phyloP scores from a whole-genome alignment of 2,113 vertebrate species.

The Onychorhynchus coronatus region DNA sequence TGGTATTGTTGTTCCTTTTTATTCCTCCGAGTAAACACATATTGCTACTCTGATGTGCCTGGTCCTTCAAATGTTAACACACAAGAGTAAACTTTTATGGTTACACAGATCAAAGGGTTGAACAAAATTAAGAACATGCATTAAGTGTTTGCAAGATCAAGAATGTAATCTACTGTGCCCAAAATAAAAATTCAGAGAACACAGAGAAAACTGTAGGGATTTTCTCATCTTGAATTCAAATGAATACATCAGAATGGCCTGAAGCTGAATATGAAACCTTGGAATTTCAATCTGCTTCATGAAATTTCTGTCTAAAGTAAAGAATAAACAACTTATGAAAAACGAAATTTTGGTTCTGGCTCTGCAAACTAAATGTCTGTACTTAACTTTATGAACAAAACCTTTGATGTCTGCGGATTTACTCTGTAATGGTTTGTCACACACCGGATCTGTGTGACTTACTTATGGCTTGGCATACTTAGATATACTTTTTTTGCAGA shows the following conservation, averaged over 20 bases:
- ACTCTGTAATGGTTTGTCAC: not conserved
- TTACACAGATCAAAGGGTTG: constrained; percentile 21
- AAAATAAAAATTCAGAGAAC: constrained; percentile 9
- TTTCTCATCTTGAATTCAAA: not conserved
- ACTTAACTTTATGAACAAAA: not conserved
- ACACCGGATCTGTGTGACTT: not conserved
- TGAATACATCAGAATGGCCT: not conserved
- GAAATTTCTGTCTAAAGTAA: not conserved
- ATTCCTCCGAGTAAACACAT: constrained; percentile 47
- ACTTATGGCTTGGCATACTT: not conserved
- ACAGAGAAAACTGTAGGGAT: not conserved
- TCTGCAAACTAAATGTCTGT: not conserved
- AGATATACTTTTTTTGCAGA: not conserved
- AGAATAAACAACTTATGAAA: not conserved
- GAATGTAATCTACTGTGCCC: not conserved
- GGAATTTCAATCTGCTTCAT: not conserved
- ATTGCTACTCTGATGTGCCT: not conserved
- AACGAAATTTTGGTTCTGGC: constrained; percentile 1
- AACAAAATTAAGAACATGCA: constrained; percentile 42
- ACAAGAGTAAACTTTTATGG: constrained; percentile 31
- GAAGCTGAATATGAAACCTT: not conserved
- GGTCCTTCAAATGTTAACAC: constrained; percentile 38
- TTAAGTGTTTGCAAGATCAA: constrained; percentile 14
- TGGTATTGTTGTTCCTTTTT: constrained; percentile 38
- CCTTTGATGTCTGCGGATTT: not conserved